phyloP scores from a whole-genome alignment of 1,140 invertebrate genomes.

The Nebria ingens region DNA sequence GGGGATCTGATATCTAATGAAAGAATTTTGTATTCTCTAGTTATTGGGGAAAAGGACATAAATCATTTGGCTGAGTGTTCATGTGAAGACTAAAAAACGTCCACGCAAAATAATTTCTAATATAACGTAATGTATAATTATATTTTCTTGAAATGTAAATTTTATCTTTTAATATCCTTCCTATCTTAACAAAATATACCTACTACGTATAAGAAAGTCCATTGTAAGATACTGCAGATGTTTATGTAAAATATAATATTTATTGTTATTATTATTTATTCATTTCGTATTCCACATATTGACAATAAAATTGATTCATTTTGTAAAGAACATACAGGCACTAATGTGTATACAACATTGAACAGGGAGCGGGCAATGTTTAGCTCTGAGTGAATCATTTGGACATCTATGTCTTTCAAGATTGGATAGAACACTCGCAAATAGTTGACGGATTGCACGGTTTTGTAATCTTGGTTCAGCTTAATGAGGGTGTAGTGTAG shows the following conservation, averaged over 20 bases:
- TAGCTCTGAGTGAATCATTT: constrained; percentile 42
- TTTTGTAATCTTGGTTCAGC: constrained; percentile 53
- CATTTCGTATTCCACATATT: constrained; percentile 56
- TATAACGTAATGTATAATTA: too few relatives aligned
- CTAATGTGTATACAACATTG: constrained; percentile 55
- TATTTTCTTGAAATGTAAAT: too few relatives aligned
- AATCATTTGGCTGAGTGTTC: too few relatives aligned
- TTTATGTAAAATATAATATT: neutral
- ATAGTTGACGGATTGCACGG: constrained; percentile 40
- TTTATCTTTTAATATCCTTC: too few relatives aligned
- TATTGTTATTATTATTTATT: constrained; percentile 19
- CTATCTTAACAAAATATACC: too few relatives aligned
- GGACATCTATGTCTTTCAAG: constrained; percentile 41
- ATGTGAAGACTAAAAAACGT: too few relatives aligned
- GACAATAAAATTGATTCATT: constrained; percentile 68
- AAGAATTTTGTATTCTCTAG: too few relatives aligned
- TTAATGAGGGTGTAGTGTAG: constrained; percentile 63
- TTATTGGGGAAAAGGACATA: too few relatives aligned
- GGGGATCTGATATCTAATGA: too few relatives aligned
- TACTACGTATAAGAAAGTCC: too few relatives aligned
- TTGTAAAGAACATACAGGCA: constrained; percentile 67
- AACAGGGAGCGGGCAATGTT: constrained; percentile 33
- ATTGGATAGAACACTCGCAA: constrained; percentile 67
- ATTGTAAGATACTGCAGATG: too few relatives aligned
- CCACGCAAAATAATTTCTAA: too few relatives aligned